Conservation (phyloP, 2,797 vertebrate genomes). For the Hafferia zeledoni region DNA sequence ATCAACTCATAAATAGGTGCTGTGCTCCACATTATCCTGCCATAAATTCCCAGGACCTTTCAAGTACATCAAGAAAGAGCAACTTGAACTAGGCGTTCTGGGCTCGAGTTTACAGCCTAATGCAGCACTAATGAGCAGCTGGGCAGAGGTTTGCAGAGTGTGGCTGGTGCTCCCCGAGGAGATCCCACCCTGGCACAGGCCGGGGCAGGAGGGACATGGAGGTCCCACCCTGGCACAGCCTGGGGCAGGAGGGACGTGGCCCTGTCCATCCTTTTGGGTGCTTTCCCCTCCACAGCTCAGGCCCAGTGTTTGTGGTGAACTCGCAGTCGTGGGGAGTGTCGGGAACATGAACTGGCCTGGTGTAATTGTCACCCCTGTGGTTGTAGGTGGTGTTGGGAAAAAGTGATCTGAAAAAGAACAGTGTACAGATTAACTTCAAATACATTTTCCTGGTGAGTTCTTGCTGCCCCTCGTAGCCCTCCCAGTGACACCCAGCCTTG, state of each 20-base stretch:
- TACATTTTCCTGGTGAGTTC: not conserved
- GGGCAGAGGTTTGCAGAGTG: conserved; percentile 69
- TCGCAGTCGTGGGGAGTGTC: not conserved
- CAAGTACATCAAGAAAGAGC: conserved; percentile 79
- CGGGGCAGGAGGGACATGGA: not conserved
- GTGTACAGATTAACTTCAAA: not conserved
- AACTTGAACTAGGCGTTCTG: conserved; percentile 70
- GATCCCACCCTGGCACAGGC: not conserved
- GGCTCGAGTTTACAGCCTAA: conserved; percentile 74
- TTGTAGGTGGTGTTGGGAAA: not conserved
- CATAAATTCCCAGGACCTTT: conserved; percentile 82
- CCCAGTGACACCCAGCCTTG: not conserved
- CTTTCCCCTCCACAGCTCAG: not conserved
- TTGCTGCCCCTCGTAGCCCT: not conserved
- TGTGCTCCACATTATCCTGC: conserved; percentile 80
- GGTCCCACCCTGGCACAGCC: too few species aligned
- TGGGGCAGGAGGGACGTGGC: not conserved
- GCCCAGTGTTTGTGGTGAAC: rapidly evolving
- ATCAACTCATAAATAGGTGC: conserved; percentile 85
- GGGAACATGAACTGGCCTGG: not conserved
- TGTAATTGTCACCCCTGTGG: not conserved
- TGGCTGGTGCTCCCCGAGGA: conserved; percentile 14
- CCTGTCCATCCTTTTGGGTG: rapidly evolving
- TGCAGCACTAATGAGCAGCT: conserved; percentile 78
- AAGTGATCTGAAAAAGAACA: not conserved